Evolutionary conservation across 2,797 vertebrate species (phyloP), one percentile per base, ranked within the genome.

Genomic region (Novumbra hubbsi): DNA sequence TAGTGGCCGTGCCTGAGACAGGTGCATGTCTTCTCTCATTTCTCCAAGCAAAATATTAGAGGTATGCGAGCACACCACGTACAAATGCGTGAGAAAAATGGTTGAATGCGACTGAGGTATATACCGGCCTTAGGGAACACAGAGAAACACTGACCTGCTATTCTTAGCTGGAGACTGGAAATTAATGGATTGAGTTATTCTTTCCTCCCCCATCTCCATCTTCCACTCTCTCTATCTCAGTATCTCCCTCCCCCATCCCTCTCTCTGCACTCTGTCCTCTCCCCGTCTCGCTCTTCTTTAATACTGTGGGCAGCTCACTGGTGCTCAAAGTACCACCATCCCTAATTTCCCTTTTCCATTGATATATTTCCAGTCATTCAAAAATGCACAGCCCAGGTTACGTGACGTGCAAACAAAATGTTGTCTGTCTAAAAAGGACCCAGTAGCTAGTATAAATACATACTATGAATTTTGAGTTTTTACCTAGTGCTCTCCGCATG

Each of bases 101-200:
- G 41, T 45, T 45, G 9, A 14, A 45, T 14, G 41, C 41, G 41
- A 11, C 41, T 11, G 9, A 45, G 41, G 41, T 45, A 45, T 45
- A 45, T 12, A 45, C 41, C 14, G 41, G 41, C 41, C 41, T 45
- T 45, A 84, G 87, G 79, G 82, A 85, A 83, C 84, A 81, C 88
- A 79, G 75, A 77, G 82, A 78, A 84, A 80, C 60, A 78, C 79
- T 55, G 67, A 79, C 73, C 69, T 77, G 83, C 93, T 93, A 93
- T 92, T 92, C 87, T 92, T 92, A 93, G 91, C 84, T 87, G 83
- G 89, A 91, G 89, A 90, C 89, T 91, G 86, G 80, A 91, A 92
- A 93, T 92, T 90, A 93, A 92, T 93, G 88, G 88, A 92, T 75
- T 82, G 85, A 88, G 86, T 27, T 28, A 28, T 63, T 14, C 71